Conservation (phyloP, 1,140 invertebrate genomes). For the Centruroides vittatus region DNA sequence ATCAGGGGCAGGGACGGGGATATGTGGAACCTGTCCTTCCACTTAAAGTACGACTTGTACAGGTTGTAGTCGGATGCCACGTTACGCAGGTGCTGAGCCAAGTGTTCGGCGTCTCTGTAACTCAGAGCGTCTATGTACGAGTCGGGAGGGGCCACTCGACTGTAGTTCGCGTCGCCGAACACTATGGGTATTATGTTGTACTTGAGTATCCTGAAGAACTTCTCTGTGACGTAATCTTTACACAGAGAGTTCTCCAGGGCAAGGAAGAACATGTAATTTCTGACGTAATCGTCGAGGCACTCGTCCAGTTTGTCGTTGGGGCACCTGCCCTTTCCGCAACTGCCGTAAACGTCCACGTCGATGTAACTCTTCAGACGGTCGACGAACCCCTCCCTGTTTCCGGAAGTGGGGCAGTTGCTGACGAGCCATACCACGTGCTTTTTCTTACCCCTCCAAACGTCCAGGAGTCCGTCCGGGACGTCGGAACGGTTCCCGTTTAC, state of each 20-base stretch:
- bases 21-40: conserved; percentile 4
- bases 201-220: conserved; percentile 28
- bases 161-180: conserved; percentile 18
- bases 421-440: conserved; percentile 42
- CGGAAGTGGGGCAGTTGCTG: conserved; percentile 41
- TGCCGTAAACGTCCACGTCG: conserved; percentile 48
- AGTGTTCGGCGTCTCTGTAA: conserved; percentile 13
- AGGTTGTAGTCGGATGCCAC: conserved; percentile 7
- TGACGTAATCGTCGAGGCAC: conserved; percentile 37
- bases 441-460: conserved; percentile 14
- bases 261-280: conserved; percentile 54
- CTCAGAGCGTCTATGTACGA: conserved; percentile 17
- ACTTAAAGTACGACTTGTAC: conserved; percentile 11
- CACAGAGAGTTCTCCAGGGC: conserved; percentile 59
- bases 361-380: conserved; percentile 38
- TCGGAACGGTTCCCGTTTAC: neutral
- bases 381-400: conserved; percentile 39
- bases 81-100: conserved; percentile 13
- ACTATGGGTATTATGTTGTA: conserved; percentile 21
- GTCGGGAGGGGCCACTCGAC: conserved; percentile 13
- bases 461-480: neutral
- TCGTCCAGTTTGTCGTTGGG: neutral
- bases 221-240: conserved; percentile 53
- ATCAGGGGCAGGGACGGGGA: neutral
- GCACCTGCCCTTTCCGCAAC: conserved; percentile 31